A percentile compares a stretch with the other conserved stretches of the same genome.
phyloP scores from a whole-genome alignment of 2,888 invertebrate species.

The Plusia festucae region DNA sequence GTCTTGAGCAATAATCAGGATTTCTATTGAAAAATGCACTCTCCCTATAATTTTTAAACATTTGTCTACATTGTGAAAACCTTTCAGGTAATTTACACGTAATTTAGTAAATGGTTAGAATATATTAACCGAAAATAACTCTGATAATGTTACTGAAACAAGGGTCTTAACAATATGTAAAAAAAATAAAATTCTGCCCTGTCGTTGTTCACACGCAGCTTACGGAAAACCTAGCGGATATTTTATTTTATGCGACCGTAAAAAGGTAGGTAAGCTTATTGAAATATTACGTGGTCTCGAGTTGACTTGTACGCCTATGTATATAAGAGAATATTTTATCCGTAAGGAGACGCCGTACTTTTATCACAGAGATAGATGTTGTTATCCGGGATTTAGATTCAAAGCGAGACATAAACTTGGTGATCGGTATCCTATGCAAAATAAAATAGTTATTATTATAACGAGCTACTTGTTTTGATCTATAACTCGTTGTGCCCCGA shows the following conservation, averaged over 20 bases:
- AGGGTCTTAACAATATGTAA: constrained; percentile 8
- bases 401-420: constrained; percentile 15
- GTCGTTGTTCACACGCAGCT: constrained; percentile 17
- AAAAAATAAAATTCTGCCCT: constrained; percentile 12
- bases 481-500: too few relatives aligned
- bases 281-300: constrained; percentile 35
- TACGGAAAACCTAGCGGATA: constrained; percentile 36
- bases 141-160: not conserved
- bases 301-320: constrained; percentile 27
- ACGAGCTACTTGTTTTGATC: too few relatives aligned
- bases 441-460: not conserved
- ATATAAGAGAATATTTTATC: constrained; percentile 53
- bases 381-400: constrained; percentile 14
- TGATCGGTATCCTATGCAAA: constrained; percentile 1
- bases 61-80: too few relatives aligned
- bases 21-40: not conserved
- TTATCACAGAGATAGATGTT: constrained; percentile 28
- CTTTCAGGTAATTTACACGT: too few relatives aligned
- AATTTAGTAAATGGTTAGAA: too few relatives aligned
- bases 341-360: constrained; percentile 17
- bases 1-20: not conserved
- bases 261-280: constrained; percentile 53
- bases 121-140: too few relatives aligned
- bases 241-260: constrained; percentile 36
- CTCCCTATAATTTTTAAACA: not conserved